Percentiles rank a stretch among this genome's conserved stretches.
Evolutionary conservation across 2,797 vertebrate genomes (phyloP).

Genomic region (Poecilia wingei): DNA sequence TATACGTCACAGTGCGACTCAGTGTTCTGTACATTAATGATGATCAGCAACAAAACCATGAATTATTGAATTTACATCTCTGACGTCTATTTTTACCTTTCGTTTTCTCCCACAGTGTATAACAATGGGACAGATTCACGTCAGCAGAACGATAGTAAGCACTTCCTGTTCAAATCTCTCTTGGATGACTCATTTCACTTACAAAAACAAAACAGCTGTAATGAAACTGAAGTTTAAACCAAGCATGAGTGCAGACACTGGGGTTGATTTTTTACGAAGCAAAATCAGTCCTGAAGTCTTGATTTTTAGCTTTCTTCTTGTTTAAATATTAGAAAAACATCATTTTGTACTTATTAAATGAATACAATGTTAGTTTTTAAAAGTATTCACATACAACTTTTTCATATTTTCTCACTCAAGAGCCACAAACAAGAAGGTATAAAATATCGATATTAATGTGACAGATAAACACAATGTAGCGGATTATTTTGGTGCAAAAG

Average conservation of each 20-base stretch:
- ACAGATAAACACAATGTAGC: neutral
- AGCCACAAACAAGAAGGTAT: neutral
- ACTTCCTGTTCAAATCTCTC: slow-evolving; percentile 23
- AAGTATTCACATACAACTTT: neutral
- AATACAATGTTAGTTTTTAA: neutral
- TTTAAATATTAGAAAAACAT: slow-evolving; percentile 4
- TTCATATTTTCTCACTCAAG: neutral
- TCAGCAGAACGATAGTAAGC: slow-evolving; percentile 3
- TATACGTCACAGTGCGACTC: neutral
- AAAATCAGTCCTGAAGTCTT: slow-evolving; percentile 37
- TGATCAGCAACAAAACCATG: neutral
- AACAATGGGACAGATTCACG: slow-evolving; percentile 5
- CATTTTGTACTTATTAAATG: neutral
- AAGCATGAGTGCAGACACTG: slow-evolving; percentile 24
- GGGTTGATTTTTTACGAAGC: slow-evolving; percentile 39
- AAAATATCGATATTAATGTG: neutral
- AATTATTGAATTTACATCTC: neutral
- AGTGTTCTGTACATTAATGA: neutral
- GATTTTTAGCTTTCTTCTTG: slow-evolving; percentile 36
- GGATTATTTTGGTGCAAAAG: neutral
- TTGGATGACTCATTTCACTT: slow-evolving; percentile 37
- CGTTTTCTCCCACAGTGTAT: neutral
- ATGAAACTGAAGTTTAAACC: slow-evolving; percentile 35
- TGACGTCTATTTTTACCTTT: neutral
- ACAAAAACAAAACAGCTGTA: slow-evolving; percentile 41